phyloP scores from a whole-genome alignment of 1,140 invertebrate species.

The Drosophila sp. region DNA sequence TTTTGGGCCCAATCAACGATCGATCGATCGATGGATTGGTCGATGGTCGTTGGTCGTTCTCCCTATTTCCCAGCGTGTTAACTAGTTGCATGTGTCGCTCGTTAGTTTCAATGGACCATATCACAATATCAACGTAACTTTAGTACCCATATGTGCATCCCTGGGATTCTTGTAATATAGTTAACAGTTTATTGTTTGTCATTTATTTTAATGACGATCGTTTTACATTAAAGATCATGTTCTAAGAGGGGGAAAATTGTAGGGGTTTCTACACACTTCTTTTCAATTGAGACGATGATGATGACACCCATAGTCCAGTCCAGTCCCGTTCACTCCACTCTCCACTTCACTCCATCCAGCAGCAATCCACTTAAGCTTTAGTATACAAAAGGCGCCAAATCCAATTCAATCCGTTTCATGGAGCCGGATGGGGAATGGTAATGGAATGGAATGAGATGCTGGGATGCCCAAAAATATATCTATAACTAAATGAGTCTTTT shows the following conservation, averaged over 20 bases:
- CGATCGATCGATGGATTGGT: conserved; percentile 48
- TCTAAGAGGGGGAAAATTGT: neutral
- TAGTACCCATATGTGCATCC: neutral
- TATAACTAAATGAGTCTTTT: conserved; percentile 62
- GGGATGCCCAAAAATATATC: conserved; percentile 55
- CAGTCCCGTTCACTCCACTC: no score
- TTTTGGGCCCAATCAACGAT: conserved; percentile 49
- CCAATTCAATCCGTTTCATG: conserved; percentile 59
- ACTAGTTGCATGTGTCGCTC: conserved; percentile 72
- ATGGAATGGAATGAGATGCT: no score
- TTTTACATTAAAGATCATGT: conserved; percentile 6
- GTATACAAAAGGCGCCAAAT: conserved; percentile 54
- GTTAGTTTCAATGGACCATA: conserved; percentile 69
- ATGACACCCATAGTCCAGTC: neutral
- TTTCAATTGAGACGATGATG: conserved; percentile 14
- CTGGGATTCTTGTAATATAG: neutral
- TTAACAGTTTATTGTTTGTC: conserved; percentile 3
- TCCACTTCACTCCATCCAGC: neutral
- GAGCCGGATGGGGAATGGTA: conserved; percentile 30
- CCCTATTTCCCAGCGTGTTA: conserved; percentile 26
- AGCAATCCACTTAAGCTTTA: conserved; percentile 50
- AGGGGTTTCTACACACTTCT: neutral
- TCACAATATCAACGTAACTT: conserved; percentile 10
- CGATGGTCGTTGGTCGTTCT: conserved; percentile 7
- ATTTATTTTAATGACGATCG: conserved; percentile 12